Evolutionary conservation across 2,113 vertebrate species (phyloP).

Genomic region (Onychostoma macrolepis): DNA sequence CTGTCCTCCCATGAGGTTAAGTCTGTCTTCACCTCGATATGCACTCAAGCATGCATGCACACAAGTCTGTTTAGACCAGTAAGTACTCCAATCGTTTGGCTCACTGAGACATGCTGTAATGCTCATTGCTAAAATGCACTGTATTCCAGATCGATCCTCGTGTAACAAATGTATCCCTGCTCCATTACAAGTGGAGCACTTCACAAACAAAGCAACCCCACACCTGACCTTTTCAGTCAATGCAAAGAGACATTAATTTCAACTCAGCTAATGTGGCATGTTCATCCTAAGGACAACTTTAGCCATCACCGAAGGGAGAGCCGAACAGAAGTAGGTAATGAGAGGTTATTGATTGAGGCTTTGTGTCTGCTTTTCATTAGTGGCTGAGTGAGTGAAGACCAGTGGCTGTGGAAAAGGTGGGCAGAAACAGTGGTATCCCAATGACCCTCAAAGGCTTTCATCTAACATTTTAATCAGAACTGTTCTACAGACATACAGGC

Average conservation of each 20-base stretch:
- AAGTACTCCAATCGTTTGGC: conserved; percentile 12
- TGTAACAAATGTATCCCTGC: conserved; percentile 55
- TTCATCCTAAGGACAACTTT: conserved; percentile 63
- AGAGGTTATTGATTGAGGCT: conserved; percentile 74
- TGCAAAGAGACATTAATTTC: conserved; percentile 63
- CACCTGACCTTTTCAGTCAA: conserved; percentile 57
- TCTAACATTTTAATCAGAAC: conserved; percentile 38
- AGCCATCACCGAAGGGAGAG: conserved; percentile 58
- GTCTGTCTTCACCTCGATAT: conserved; percentile 1
- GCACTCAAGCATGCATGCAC: conserved; percentile 18
- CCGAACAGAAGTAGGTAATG: conserved; percentile 71
- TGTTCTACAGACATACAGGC: conserved; percentile 21
- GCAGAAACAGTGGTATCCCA: conserved; percentile 55
- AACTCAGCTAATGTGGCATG: conserved; percentile 55
- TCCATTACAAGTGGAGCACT: conserved; percentile 63
- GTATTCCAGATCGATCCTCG: conserved; percentile 60
- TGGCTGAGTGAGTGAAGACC: conserved; percentile 61
- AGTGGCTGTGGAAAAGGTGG: conserved; percentile 58
- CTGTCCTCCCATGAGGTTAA: neutral
- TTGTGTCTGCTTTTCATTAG: conserved; percentile 76
- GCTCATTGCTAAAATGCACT: conserved; percentile 5
- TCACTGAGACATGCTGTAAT: conserved; percentile 35
- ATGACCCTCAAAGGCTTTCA: conserved; percentile 48
- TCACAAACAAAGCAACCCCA: conserved; percentile 56
- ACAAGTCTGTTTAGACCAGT: conserved; percentile 13